A percentile compares a stretch with the other conserved stretches of the same genome.
phyloP scores from a whole-genome alignment of 2,797 vertebrate genomes.

The Mionectes olivaceus region DNA sequence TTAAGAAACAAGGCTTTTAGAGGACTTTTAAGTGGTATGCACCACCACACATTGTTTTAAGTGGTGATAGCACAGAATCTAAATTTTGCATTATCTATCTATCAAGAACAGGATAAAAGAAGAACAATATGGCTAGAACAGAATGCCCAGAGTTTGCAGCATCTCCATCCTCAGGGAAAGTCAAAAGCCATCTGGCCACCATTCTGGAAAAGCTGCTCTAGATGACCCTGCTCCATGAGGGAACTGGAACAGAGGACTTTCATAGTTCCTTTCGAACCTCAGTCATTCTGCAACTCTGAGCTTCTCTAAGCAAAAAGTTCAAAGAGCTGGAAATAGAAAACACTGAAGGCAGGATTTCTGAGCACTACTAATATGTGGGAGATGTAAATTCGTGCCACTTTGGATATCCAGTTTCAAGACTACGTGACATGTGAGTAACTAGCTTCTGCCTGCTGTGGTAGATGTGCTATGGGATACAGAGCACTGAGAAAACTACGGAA shows the following conservation, averaged over 20 bases:
- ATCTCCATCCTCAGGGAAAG: neutral
- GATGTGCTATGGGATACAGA: neutral
- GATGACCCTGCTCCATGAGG: rapidly evolving
- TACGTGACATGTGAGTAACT: neutral
- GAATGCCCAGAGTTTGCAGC: neutral
- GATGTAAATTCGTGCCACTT: neutral
- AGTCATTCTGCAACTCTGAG: neutral
- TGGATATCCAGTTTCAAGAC: neutral
- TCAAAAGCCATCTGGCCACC: neutral
- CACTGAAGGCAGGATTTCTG: neutral
- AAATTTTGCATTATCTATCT: neutral
- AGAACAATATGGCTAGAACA: neutral
- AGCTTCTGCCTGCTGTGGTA: neutral
- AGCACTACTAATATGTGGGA: neutral
- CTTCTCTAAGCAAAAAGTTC: neutral
- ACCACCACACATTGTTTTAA: neutral
- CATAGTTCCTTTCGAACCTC: neutral
- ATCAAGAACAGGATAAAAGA: neutral
- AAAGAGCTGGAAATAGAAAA: neutral
- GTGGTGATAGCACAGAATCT: neutral
- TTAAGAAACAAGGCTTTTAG: neutral
- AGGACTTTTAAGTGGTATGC: neutral
- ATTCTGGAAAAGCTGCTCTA: neutral
- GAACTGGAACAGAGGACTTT: neutral
- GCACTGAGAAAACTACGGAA: neutral